A percentile compares a stretch with the other conserved stretches of the same genome.
These are phyloP conservation scores for Poecilus cupreus DNA, from an alignment of 2,888 invertebrate species.

Conservation along the genomic window DNA sequence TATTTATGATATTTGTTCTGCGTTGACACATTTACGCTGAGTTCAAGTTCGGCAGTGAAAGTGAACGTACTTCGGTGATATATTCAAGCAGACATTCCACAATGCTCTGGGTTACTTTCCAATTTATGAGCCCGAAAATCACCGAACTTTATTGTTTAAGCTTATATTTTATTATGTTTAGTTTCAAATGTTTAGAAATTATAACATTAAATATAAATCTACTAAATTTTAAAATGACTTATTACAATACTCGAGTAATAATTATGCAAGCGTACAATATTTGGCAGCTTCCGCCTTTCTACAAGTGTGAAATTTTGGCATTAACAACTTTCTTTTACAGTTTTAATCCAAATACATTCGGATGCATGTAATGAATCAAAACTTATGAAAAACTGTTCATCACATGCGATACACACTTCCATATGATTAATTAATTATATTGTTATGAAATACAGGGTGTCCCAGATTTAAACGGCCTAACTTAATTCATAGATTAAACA, in stretches of 20 bases:
- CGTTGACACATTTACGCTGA: conserved; percentile 3
- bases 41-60: conserved; percentile 45
- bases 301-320: not conserved
- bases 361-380: no score
- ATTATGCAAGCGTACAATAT: conserved; percentile 2
- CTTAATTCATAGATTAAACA: no score
- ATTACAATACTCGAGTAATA: not conserved
- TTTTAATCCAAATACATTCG: no score
- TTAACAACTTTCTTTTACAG: not conserved
- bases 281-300: conserved; percentile 43
- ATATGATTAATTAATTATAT: no score
- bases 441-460: no score
- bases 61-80: conserved; percentile 28
- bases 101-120: not conserved
- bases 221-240: not conserved
- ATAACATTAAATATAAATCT: not conserved
- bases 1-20: not conserved
- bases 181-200: not conserved
- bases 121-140: not conserved
- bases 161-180: not conserved
- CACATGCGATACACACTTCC: no score
- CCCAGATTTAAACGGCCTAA: no score
- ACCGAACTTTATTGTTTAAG: not conserved
- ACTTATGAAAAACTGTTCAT: no score
- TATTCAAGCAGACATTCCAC: not conserved